A percentile compares a stretch with the other conserved stretches of the same genome.
Evolutionary conservation across 2,888 invertebrate species (phyloP).

Genomic region (Seladonia tumulorum): DNA sequence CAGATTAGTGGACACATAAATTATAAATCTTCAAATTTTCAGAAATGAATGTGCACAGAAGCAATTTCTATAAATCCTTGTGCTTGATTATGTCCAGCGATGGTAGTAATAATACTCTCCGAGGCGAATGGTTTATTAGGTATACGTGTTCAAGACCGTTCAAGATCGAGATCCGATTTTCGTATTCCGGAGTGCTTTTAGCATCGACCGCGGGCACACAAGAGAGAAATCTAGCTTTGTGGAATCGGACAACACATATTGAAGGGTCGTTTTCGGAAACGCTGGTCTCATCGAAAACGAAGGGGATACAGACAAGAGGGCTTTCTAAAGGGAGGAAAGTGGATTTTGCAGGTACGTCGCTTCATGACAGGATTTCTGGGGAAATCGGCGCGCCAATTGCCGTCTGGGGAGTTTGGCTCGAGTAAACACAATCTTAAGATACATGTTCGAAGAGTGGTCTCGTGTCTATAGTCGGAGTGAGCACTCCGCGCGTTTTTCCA

Average conservation of each 20-base stretch:
- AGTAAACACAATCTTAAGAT: constrained; percentile 53
- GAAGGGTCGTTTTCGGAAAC: constrained; percentile 45
- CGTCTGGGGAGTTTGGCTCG: constrained; percentile 43
- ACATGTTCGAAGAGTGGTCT: constrained; percentile 27
- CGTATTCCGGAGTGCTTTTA: not conserved
- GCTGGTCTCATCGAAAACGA: constrained; percentile 30
- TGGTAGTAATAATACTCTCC: not conserved
- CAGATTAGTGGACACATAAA: too few species aligned
- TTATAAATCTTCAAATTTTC: too few species aligned
- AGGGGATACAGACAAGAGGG: constrained; percentile 38
- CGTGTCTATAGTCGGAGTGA: not conserved
- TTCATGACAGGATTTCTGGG: constrained; percentile 47
- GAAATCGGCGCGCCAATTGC: constrained; percentile 53
- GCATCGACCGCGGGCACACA: too few species aligned
- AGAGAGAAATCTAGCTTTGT: not conserved
- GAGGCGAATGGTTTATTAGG: not conserved
- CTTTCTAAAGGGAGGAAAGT: constrained; percentile 38
- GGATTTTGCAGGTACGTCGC: constrained; percentile 54
- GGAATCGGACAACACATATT: constrained; percentile 13
- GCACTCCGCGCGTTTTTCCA: not conserved
- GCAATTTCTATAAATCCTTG: not conserved
- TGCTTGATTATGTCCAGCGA: not conserved
- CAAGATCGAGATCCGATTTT: constrained; percentile 1
- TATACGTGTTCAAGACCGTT: not conserved
- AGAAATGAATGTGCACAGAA: too few species aligned